Conservation (phyloP, 2,797 vertebrate genomes). For the Halcyon chelicuti region DNA sequence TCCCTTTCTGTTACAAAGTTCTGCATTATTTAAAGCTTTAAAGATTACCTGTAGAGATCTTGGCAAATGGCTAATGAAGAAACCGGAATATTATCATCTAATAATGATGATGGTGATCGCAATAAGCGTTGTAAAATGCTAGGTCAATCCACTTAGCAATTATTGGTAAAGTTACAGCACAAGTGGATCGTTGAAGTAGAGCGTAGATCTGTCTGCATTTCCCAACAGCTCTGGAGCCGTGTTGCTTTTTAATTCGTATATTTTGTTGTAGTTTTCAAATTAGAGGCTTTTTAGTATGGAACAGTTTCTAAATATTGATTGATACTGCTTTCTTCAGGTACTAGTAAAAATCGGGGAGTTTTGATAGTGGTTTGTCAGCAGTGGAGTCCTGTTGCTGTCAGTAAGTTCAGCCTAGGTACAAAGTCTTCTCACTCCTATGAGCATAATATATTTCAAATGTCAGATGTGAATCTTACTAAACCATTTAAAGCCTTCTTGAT, state of each 20-base stretch:
- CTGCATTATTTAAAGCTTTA: not conserved
- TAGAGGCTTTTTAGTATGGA: not conserved
- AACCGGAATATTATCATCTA: not conserved
- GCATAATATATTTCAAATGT: not conserved
- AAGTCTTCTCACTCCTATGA: not conserved
- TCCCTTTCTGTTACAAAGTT: not conserved
- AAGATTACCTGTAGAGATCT: not conserved
- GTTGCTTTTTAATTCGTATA: not conserved
- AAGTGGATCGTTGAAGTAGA: not conserved
- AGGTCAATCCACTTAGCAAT: not conserved
- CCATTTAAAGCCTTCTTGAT: not conserved
- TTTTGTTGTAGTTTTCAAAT: not conserved
- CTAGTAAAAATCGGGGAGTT: not conserved
- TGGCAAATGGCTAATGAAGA: not conserved
- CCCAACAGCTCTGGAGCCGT: not conserved
- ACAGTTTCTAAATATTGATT: not conserved
- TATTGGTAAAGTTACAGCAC: not conserved
- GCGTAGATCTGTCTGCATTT: not conserved
- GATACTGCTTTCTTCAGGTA: not conserved
- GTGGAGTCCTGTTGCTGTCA: not conserved
- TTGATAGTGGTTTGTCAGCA: not conserved
- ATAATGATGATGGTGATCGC: not conserved
- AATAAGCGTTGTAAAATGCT: not conserved
- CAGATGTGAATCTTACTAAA: not conserved
- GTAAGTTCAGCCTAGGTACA: not conserved